Base-by-base conservation (phyloP, 2,797 vertebrate species). In the Myripristis murdjan region DNA sequence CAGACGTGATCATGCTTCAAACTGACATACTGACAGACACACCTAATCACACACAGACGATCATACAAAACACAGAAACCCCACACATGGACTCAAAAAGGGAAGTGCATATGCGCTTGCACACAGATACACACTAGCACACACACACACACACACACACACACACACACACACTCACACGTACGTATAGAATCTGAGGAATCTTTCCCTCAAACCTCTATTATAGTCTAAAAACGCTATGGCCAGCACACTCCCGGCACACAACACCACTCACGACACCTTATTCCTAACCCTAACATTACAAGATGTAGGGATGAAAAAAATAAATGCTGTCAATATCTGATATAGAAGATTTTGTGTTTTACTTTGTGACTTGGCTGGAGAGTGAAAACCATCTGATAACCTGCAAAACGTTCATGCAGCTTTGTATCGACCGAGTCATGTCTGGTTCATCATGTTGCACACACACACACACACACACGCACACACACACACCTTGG, bases 1-100 rank as follows among this genome's bases (percentile, higher is more conserved):
- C 63, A 83, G 66, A 83, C 39, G 56, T 65, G 56, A 23, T 82
- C 81, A 86, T 82, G 77, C 81, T 58, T 77, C 51, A 68, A 67
- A 71, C 71, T 47, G 71, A 73, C 57, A 67, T 7, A 65, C 66
- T 39, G 46, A 20, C 68, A 55, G 20, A 75, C 9, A 65, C 63
- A 28, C 31, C 46, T 54, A 37, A 26, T 20, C n/a, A 71, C 75
- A 68, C 64, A 65, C 22, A 49, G 8, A 52, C 54, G 24, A 20
- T 44, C 61, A 62, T 55, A 73, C 15, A 39, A 46, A 9, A 60
- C 52, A 54, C 47, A 47, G 2, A 70, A 10, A 65, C n/a, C 49
- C 59, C 22, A 39, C 56, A 70, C 75, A 43, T 22, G 62, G 16
- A 61, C 26, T 46, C 57, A 81, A 61, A 82, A 51, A 48, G 71